Evolutionary conservation across 1,140 invertebrate genomes (phyloP).

Genomic region (Ridgeia piscesae): DNA sequence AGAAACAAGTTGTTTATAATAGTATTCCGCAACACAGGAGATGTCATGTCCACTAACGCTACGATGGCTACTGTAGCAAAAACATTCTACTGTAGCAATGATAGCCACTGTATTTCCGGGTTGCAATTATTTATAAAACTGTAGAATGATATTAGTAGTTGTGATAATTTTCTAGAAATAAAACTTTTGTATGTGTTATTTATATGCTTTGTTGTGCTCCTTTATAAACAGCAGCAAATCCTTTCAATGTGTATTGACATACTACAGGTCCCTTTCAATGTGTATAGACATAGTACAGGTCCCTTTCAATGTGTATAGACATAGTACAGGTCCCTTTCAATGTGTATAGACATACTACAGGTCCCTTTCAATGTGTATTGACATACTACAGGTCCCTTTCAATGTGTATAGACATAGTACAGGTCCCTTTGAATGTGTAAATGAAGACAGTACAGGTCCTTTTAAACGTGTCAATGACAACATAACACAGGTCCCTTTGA

Average conservation of each 20-base stretch:
- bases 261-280: neutral
- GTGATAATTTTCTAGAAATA: neutral
- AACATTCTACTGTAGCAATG: neutral
- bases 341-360: neutral
- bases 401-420: neutral
- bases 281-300: neutral
- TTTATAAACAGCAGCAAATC: neutral
- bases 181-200: slow-evolving; percentile 6
- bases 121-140: neutral
- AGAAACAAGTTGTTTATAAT: neutral
- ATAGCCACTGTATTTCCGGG: neutral
- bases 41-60: neutral
- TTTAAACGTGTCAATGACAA: neutral
- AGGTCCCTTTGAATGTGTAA: neutral
- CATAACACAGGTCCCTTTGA: neutral
- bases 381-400: neutral
- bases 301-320: neutral
- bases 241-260: no score
- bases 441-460: neutral
- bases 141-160: slow-evolving; percentile 1
- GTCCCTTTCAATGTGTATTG: neutral
- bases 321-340: neutral
- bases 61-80: neutral
- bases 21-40: neutral
- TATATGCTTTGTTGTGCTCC: neutral